Conservation (phyloP, 1,140 invertebrate genomes). For the Chrysomallon squamiferum region DNA sequence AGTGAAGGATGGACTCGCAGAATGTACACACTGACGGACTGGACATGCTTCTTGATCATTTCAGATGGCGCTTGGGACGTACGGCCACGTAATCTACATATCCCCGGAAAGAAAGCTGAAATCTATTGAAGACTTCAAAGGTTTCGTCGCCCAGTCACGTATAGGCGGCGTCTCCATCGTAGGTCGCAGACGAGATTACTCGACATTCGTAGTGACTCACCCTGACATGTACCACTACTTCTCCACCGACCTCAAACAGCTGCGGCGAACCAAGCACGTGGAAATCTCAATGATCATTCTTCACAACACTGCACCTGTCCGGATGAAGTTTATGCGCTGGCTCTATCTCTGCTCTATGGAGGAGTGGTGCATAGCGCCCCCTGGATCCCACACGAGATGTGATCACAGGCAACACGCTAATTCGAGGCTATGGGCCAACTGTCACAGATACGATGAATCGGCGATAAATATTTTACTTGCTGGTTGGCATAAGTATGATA, state of each 20-base stretch:
- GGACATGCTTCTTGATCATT: no score
- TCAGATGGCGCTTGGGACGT: constrained; percentile 33
- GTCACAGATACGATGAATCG: constrained; percentile 45
- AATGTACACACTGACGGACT: no score
- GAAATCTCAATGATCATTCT: constrained; percentile 32
- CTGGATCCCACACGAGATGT: constrained; percentile 14
- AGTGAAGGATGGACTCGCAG: no score
- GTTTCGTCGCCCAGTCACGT: constrained; percentile 14
- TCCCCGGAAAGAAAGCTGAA: constrained; percentile 30
- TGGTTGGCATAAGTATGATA: constrained; percentile 29
- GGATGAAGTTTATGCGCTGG: constrained; percentile 30
- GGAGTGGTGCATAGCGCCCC: constrained; percentile 34
- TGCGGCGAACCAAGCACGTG: constrained; percentile 23
- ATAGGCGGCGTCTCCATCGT: constrained; percentile 18
- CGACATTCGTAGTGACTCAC: constrained; percentile 38
- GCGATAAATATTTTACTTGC: constrained; percentile 40
- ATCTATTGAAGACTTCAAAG: constrained; percentile 21
- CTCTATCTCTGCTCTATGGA: constrained; percentile 33
- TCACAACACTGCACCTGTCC: constrained; percentile 30
- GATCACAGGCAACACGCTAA: constrained; percentile 7
- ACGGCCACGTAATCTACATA: constrained; percentile 35
- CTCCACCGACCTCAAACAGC: constrained; percentile 17
- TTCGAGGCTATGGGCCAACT: constrained; percentile 26
- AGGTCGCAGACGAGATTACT: constrained; percentile 22
- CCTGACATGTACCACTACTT: constrained; percentile 40